These are phyloP conservation scores for Xestia rhomboidea DNA, from an alignment of 2,888 invertebrate genomes.

Conservation along the genomic window DNA sequence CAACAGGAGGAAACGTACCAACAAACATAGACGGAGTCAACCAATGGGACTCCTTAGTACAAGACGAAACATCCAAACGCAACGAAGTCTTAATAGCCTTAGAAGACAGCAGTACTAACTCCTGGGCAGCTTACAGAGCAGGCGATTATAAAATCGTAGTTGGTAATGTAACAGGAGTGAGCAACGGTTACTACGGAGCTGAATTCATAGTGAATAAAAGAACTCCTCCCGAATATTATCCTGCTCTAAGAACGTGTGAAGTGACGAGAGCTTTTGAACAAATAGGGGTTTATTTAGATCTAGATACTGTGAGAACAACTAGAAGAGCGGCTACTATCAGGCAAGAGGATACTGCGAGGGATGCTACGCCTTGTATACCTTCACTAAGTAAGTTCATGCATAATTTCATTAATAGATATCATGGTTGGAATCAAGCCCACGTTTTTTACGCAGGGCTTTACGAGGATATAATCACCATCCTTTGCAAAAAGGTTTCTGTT, in stretches of 20 bases:
- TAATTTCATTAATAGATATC: background rate
- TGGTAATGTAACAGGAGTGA: constrained; percentile 87
- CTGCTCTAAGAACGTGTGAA: constrained; percentile 76
- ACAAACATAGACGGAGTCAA: constrained; percentile 92
- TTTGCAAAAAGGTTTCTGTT: background rate
- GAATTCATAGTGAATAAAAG: constrained; percentile 78
- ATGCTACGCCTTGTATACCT: constrained; percentile 81
- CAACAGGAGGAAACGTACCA: constrained; percentile 78
- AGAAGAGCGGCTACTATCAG: constrained; percentile 78
- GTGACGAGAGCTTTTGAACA: constrained; percentile 79
- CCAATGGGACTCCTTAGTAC: constrained; percentile 92
- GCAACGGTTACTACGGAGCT: constrained; percentile 83
- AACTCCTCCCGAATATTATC: constrained; percentile 80
- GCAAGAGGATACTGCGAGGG: constrained; percentile 79
- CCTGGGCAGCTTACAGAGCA: constrained; percentile 90
- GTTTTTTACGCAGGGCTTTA: background rate
- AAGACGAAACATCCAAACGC: constrained; percentile 85
- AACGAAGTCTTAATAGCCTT: constrained; percentile 91
- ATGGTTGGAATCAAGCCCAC: background rate
- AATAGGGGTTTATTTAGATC: constrained; percentile 78
- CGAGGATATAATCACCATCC: too few species aligned
- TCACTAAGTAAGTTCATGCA: constrained; percentile 85
- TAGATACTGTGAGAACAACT: constrained; percentile 74
- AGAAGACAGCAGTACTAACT: constrained; percentile 87
- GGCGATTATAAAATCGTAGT: constrained; percentile 92